phyloP scores from a whole-genome alignment of 2,888 invertebrate species.

The Spilarctia lutea region DNA sequence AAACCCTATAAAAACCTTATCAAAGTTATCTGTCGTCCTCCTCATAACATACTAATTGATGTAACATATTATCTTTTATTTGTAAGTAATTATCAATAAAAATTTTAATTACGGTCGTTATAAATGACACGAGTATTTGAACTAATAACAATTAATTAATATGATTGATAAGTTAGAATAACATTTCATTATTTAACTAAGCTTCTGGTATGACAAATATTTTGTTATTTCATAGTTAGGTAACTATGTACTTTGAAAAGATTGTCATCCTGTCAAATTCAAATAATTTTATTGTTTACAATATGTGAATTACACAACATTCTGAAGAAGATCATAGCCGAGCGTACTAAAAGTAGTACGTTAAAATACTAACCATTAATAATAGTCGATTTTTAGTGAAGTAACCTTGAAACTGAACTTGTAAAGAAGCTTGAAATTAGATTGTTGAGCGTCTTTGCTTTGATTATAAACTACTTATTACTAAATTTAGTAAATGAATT shows the following conservation, averaged over 20 bases:
- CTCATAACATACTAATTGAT: conserved; percentile 27
- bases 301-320: neutral
- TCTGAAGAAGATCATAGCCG: neutral
- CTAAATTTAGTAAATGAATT: neutral
- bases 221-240: neutral
- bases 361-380: neutral
- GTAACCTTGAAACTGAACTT: neutral
- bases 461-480: too few relatives aligned
- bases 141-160: conserved; percentile 38
- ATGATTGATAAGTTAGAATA: conserved; percentile 39
- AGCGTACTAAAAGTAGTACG: neutral
- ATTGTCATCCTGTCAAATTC: too few relatives aligned
- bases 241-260: neutral
- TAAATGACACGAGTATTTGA: conserved; percentile 27
- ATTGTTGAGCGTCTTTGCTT: neutral
- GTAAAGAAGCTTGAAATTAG: too few relatives aligned
- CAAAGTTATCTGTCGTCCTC: neutral
- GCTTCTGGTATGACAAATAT: neutral
- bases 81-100: conserved; percentile 38
- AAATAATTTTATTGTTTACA: neutral
- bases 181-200: conserved; percentile 25
- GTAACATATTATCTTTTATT: conserved; percentile 34
- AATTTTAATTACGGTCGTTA: conserved; percentile 22
- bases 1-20: conserved; percentile 23
- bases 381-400: neutral